These are phyloP conservation scores for Phainopepla nitens DNA, from an alignment of 2,113 vertebrate species.

Conservation along the genomic window DNA sequence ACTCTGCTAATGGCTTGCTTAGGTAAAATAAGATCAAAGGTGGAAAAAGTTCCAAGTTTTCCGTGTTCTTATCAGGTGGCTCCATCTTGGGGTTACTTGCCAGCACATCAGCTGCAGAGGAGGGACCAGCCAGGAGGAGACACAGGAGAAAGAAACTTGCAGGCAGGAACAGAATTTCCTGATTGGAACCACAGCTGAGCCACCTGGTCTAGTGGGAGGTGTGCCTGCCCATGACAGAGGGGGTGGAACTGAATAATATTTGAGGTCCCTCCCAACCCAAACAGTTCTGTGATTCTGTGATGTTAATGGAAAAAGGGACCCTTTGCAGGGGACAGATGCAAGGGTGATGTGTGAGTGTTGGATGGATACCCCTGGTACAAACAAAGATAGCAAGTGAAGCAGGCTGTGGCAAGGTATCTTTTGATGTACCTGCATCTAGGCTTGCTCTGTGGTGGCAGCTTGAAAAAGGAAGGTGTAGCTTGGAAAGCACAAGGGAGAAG, in stretches of 20 bases:
- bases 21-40: constrained; percentile 19
- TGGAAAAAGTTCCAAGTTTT: not conserved
- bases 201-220: not conserved
- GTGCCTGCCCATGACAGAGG: not conserved
- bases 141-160: not conserved
- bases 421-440: not conserved
- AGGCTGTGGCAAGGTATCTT: not conserved
- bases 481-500: not conserved
- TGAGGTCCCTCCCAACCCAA: not conserved
- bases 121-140: not conserved
- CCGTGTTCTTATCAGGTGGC: not conserved
- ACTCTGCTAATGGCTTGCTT: not conserved
- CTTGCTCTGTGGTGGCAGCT: not conserved
- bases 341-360: fast-evolving
- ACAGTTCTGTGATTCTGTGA: not conserved
- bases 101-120: not conserved
- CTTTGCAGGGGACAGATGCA: not conserved
- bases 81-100: constrained; percentile 1
- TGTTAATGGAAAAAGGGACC: not conserved
- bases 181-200: not conserved
- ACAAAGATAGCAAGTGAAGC: not conserved
- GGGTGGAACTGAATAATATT: not conserved
- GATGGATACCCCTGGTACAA: not conserved
- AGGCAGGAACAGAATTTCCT: not conserved
- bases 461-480: not conserved